Conservation (phyloP, 2,888 invertebrate species). For the Cetonia aurata region DNA sequence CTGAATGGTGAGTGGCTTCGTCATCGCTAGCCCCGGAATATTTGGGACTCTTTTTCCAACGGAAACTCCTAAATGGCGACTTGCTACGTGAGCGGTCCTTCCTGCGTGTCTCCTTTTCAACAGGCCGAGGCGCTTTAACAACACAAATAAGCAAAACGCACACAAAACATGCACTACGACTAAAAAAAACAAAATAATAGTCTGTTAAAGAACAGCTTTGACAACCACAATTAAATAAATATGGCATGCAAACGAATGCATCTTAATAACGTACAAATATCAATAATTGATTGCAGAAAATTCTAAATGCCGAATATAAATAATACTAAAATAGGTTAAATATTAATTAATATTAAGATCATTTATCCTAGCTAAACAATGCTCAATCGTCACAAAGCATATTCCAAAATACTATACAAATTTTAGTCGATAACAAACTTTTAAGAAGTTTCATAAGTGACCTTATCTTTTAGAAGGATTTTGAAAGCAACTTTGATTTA, state of each 20-base stretch:
- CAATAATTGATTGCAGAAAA: too few relatives aligned
- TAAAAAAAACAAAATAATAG: not conserved
- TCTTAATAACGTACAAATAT: too few relatives aligned
- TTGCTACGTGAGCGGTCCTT: slow-evolving; percentile 92
- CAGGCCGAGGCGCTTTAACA: slow-evolving; percentile 52
- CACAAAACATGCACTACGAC: slow-evolving; percentile 46
- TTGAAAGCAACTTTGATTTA: too few relatives aligned
- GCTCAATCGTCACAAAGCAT: too few relatives aligned
- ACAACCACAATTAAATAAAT: slow-evolving; percentile 7
- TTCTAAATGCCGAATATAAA: too few relatives aligned
- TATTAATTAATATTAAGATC: too few relatives aligned
- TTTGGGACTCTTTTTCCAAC: slow-evolving; percentile 85
- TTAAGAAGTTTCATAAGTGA: too few relatives aligned
- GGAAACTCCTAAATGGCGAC: slow-evolving; percentile 93
- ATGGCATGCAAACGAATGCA: not conserved
- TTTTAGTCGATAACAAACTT: too few relatives aligned
- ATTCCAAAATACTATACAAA: too few relatives aligned
- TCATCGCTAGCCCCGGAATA: slow-evolving; percentile 84
- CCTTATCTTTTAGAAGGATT: too few relatives aligned
- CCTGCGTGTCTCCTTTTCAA: slow-evolving; percentile 63
- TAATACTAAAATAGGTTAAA: too few relatives aligned
- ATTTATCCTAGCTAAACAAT: too few relatives aligned
- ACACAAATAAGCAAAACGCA: slow-evolving; percentile 49
- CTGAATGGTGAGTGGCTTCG: slow-evolving; percentile 70
- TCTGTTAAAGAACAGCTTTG: slow-evolving; percentile 8